Base-by-base conservation (phyloP, 2,113 vertebrate species). In the Gnathonemus echidnorhynchus region DNA sequence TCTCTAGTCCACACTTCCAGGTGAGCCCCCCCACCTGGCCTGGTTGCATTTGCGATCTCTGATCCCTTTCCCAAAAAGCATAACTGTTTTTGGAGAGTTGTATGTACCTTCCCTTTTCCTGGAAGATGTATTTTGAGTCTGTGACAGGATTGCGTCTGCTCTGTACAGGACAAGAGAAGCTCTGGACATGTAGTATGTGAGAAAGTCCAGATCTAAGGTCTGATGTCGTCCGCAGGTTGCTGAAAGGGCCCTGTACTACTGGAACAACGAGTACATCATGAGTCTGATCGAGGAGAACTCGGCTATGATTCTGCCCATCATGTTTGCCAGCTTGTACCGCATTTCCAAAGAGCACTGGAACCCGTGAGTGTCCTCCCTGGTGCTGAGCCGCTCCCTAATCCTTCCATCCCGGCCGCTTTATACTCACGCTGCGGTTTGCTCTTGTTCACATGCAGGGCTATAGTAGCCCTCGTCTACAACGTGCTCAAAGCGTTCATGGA, bases 311-410 rank as follows among this genome's bases (percentile, higher is more conserved):
- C 98, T 99, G 96, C 98, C 98, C 95, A 99, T 99, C 95, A 99
- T 99, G 98, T 99, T 99, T 93, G 95, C 98, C 96, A 99, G 98
- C 95, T 97, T 99, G 90, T 99, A 99, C 95, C 97, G 98, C 96
- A 99, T 99, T 97, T 99, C 98, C 93, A 99, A 99, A 97, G 98
- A 99, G 77, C 98, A 99, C 95, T 99, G 98, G 98, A 99, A 99
- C 95, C 98, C 98, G 98, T 99, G 95, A 96, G 98, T 96, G 19
- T 4, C 74, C 27, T 31, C 10, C 3, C 52, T 46, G 27, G 13
- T 3, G 11, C 10, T 15, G 8, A 31, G 66, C 31, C 31, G 4
- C 31, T 21, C 9, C 39, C 83, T 48, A 19, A 21, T 9, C 15
- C 77, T 1, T 15, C 35, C 19, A 39, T 85, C 80, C 80, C 31